phyloP scores from a whole-genome alignment of 2,888 invertebrate genomes.

The Pseudococcus longispinus region DNA sequence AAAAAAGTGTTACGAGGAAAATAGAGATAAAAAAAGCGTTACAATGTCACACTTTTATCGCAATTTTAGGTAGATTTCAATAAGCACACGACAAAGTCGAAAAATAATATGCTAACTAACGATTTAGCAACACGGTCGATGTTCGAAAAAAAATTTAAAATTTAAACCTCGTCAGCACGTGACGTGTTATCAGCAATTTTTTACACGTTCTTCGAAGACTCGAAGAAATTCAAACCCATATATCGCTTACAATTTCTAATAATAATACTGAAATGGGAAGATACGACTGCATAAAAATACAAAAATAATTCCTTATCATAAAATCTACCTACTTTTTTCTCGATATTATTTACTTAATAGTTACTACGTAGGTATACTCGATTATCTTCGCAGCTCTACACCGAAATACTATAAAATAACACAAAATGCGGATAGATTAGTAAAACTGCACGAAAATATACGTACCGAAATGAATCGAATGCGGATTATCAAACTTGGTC shows the following conservation, averaged over 20 bases:
- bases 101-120: not conserved
- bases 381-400: too few species aligned
- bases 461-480: not conserved
- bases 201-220: too few species aligned
- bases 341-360: too few species aligned
- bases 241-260: too few species aligned
- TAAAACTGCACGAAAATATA: not conserved
- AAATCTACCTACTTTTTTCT: too few species aligned
- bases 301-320: too few species aligned
- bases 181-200: too few species aligned
- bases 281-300: too few species aligned
- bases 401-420: not conserved
- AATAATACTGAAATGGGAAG: too few species aligned
- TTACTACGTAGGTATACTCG: too few species aligned
- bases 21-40: not conserved
- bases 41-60: constrained; percentile 32
- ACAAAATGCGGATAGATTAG: not conserved
- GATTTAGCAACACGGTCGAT: not conserved
- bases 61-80: not conserved
- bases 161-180: too few species aligned
- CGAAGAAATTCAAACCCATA: too few species aligned
- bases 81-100: not conserved
- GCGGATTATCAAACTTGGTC: not conserved
- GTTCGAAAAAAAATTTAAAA: not conserved
- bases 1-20: not conserved